Base-by-base conservation (phyloP, 2,888 invertebrate species). In the Hypsopygia costalis region DNA sequence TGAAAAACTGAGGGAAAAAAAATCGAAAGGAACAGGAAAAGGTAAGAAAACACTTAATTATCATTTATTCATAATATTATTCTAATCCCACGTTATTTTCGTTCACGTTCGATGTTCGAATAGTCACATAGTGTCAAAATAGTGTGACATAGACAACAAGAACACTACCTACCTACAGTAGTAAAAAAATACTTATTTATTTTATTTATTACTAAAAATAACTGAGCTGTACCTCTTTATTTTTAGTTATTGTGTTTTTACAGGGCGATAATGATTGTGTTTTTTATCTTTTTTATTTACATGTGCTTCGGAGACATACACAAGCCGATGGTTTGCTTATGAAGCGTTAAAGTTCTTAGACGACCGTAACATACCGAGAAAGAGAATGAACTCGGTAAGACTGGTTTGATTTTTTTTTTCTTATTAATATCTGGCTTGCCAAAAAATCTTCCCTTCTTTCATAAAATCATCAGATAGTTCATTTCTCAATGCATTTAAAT, bases 1-100 rank as follows among this genome's bases (percentile, higher is more conserved):
- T 38, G 38, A 43, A 43, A 43, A 43, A 43, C 30, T 27, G 34
- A 38, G 35, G 38, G 43, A 43, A 38, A 42, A 42, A 34, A 42
- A 42, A 38, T 37, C 42, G 29, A 37, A 42, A 28, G 37, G 42
- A 29, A 42, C 42, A 34, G 42, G 42, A 37, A 42, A 42, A 42
- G 42, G 42, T 42, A 42, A 42, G 33, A 36, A 39, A 37, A 35
- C 35, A 35, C 31, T 35, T 35, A 41, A 36, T 36, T 32, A 36
- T 41, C 31, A 16, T 16, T 16, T 16, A 16, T 16, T 34, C 33
- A 34, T 34, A 29, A 34, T 40, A 40, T 40, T 40, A 40, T 40
- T 40, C 16, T 40, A 40, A 34, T 40, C 40, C 33, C 34, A 40
- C 29, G 34, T 34, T 40, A 34, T 40, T 34, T 40, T 40, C 40